Percentiles rank a stretch among this genome's conserved stretches.
These are phyloP conservation scores for Anagyrus pseudococci DNA, from an alignment of 2,888 invertebrate species.

Conservation along the genomic window DNA sequence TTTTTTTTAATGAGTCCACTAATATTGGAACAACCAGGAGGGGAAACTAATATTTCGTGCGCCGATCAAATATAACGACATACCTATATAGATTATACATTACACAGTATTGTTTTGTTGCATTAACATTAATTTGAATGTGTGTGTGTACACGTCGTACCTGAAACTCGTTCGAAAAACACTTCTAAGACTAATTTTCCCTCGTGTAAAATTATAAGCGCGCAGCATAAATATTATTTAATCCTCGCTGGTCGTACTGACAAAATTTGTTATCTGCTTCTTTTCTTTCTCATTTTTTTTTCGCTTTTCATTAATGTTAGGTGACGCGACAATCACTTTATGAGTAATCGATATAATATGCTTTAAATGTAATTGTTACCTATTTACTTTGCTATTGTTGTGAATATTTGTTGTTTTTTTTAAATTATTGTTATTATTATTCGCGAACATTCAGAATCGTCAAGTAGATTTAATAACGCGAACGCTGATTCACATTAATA, in stretches of 20 bases:
- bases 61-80: conserved; percentile 1
- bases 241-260: conserved; percentile 57
- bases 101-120: background rate
- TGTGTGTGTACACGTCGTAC: background rate
- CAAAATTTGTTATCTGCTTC: conserved; percentile 29
- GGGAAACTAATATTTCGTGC: conserved; percentile 58
- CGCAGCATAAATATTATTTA: conserved; percentile 56
- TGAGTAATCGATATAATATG: conserved; percentile 31
- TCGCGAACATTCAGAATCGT: conserved; percentile 50
- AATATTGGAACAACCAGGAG: conserved; percentile 55
- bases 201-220: background rate
- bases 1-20: conserved; percentile 40
- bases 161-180: background rate
- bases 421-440: conserved; percentile 43
- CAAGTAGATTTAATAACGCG: conserved; percentile 9
- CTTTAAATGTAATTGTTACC: conserved; percentile 20
- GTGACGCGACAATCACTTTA: conserved; percentile 20
- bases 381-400: conserved; percentile 23
- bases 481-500: conserved; percentile 12
- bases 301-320: conserved; percentile 38
- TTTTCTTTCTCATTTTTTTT: too few relatives aligned
- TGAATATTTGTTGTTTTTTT: conserved; percentile 21
- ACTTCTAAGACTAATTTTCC: background rate
- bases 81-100: background rate
- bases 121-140: background rate